Base-by-base conservation (phyloP, 1,140 invertebrate species). In the Vollenhovia emeryi region DNA sequence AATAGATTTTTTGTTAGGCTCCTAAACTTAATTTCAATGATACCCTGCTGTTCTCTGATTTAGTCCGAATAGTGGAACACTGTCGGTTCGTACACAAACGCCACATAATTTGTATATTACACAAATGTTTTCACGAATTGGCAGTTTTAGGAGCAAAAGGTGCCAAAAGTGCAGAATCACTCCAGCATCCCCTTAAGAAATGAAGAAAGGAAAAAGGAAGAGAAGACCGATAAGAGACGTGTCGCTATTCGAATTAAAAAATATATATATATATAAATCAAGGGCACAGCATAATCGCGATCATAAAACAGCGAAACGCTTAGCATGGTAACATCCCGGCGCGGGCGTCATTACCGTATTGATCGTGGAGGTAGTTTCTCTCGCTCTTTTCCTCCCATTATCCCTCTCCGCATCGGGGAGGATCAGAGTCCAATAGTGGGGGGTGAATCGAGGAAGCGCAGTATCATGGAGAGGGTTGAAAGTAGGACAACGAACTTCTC, bases 261-360 rank as follows among this genome's bases (percentile, higher is more conserved):
- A 85, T n/a, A n/a, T n/a, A n/a, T n/a, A n/a, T n/a, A 62, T 24
- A 55, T 57, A 48, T 52, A 50, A 45, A 89, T 48, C 74, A 60
- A 82, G 33, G 55, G 36, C 30, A 30, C 71, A 73, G 64, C 79
- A 69, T 87, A 89, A 87, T 87, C 88, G 85, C 78, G 76, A 68
- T 60, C 36, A 89, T 92, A 92, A 92, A 92, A 91, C 89, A 89
- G 89, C 87, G 88, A 89, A 91, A 91, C 91, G 87, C 91, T 90
- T 91, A 91, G 86, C 85, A 87, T 87, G 82, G 89, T 89, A 90
- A 92, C 84, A 87, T 88, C 87, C 45, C 62, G 86, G 68, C 50
- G 75, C 68, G 82, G 62, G 74, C 84, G 85, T 91, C 88, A 89
- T 91, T 90, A 92, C 78, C 76, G 87, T 92, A 92, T 92, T 88